Evolutionary conservation across 92 coral and sea anemone genomes (phyloP), one percentile per base, ranked within the genome.

Genomic region (Epizoanthus illoricatus): DNA sequence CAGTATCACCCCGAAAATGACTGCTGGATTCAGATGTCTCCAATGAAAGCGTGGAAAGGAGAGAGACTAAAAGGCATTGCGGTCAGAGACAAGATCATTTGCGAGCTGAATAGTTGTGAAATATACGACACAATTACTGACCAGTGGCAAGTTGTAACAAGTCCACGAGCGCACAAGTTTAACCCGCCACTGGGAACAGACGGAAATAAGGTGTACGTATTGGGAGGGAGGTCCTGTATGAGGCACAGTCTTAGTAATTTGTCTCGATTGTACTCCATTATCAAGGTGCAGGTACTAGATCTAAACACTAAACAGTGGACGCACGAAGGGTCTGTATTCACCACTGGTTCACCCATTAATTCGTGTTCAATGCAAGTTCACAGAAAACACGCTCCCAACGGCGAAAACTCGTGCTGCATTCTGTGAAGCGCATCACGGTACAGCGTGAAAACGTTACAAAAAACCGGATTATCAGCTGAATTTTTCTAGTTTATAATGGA

Each of bases 81-180:
- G 20, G 81, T 65, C 18, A 76, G 69, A 76, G 81, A 76, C 40
- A 76, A 76, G 56, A 76, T 76, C 7, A 76, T 76, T 40, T 76
- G 81, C 45, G 81, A 76, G 17, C 57, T 41, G 18, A 16, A 76
- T n/a, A 57, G 81, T 20, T 76, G 81, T 19, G 81, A 76, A 59
- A 76, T 76, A 3, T 76, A 76, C 20, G 24, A 76, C 58, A 76
- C 81, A 11, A 40, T 23, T 3, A 41, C 81, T 18, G 81, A 61
- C 19, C 70, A 61, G 41, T 76, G 81, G 81, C 81, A 76, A 9
- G 13, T 40, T 41, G 69, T 60, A 0, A 40, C 70, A 1, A 62
- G 81, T 59, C 81, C 81, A 1, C 81, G 81, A 10, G 81, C 81
- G 57, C 81, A 76, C 81, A 76, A 76, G 71, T n/a, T 76, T 5